Conservation (phyloP, 2,888 invertebrate genomes). For the Rosalia funebris region DNA sequence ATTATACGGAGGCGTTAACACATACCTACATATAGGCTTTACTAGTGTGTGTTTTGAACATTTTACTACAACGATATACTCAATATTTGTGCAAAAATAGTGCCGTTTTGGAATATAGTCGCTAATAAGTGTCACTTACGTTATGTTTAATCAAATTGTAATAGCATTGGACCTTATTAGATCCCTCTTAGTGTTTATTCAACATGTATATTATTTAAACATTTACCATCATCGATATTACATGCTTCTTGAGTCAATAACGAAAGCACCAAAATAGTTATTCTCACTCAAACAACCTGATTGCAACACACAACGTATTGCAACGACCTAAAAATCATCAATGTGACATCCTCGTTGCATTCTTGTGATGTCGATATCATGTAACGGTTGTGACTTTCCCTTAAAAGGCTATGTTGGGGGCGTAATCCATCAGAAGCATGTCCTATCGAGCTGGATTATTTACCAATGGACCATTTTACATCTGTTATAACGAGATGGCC, state of each 20-base stretch:
- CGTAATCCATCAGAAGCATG: not conserved
- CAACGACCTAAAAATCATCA: no score
- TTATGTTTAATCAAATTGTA: conserved; percentile 37
- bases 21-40: conserved; percentile 43
- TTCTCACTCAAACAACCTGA: no score
- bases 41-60: conserved; percentile 51
- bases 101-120: conserved; percentile 46
- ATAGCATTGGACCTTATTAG: conserved; percentile 29
- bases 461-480: conserved; percentile 18
- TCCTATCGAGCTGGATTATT: not conserved
- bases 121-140: conserved; percentile 48
- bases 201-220: conserved; percentile 12
- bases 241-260: no score
- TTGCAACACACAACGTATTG: no score
- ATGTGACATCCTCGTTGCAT: no score
- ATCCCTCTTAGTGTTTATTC: conserved; percentile 27
- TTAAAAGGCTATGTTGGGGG: no score
- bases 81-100: conserved; percentile 55
- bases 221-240: not conserved
- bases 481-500: conserved; percentile 3
- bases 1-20: conserved; percentile 18
- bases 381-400: no score
- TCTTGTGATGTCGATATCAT: no score
- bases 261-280: no score
- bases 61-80: conserved; percentile 58